Evolutionary conservation across 2,888 invertebrate species (phyloP).

Genomic region (Minunthozetes semirufus): DNA sequence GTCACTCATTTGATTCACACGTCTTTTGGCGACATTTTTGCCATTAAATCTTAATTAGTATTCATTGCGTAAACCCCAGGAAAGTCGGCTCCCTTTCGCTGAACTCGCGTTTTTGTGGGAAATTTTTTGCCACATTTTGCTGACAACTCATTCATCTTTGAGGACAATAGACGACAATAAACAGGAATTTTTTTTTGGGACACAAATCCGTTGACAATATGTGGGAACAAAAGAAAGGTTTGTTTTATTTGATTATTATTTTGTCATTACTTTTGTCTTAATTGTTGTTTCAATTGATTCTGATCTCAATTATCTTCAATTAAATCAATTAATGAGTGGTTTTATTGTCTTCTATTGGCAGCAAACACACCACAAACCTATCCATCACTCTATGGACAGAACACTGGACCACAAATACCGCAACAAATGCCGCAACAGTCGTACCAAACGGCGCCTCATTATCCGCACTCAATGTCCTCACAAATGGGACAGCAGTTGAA

Average conservation of each 20-base stretch:
- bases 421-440: background rate
- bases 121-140: background rate
- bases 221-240: slow-evolving; percentile 13
- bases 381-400: background rate
- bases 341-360: background rate
- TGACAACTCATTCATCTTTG: background rate
- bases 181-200: background rate
- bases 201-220: background rate
- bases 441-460: background rate
- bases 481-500: background rate
- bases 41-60: background rate
- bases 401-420: background rate
- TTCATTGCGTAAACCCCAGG: background rate
- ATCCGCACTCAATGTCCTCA: background rate
- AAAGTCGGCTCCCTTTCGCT: no score
- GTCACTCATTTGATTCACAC: background rate
- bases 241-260: background rate
- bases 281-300: background rate
- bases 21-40: background rate
- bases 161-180: no score
- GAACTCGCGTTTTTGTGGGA: no score
- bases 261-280: background rate
- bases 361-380: background rate
- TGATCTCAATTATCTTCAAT: background rate
- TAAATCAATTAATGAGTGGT: background rate